phyloP scores from a whole-genome alignment of 1,140 invertebrate species.

The Drosophila rufa region DNA sequence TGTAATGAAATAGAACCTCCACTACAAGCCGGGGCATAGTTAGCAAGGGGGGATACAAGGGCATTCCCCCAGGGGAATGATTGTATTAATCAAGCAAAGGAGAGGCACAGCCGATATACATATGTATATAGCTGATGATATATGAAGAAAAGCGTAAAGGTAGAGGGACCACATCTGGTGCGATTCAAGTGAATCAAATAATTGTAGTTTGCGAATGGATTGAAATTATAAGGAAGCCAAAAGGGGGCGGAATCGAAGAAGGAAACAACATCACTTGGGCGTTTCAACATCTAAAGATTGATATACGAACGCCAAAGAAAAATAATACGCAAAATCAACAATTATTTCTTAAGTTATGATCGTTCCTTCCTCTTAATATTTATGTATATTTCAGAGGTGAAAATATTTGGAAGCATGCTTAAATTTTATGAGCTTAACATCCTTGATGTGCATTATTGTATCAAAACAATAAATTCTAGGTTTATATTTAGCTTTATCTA shows the following conservation, averaged over 20 bases:
- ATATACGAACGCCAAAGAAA: slow-evolving; percentile 12
- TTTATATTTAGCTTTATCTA: not conserved
- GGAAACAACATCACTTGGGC: slow-evolving; percentile 47
- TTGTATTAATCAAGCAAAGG: slow-evolving; percentile 56
- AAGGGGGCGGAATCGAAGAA: slow-evolving; percentile 13
- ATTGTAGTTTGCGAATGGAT: slow-evolving; percentile 49
- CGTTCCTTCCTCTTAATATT: slow-evolving; percentile 5
- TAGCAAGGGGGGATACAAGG: slow-evolving; percentile 21
- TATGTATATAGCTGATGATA: slow-evolving; percentile 1
- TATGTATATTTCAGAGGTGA: too few species aligned
- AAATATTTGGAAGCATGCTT: slow-evolving; percentile 5
- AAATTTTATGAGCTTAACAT: slow-evolving; percentile 17
- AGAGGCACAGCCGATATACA: not conserved
- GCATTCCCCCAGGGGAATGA: slow-evolving; percentile 44
- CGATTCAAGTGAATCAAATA: slow-evolving; percentile 51
- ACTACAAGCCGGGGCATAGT: slow-evolving; percentile 8
- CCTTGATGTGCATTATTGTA: not conserved
- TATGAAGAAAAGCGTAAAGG: slow-evolving; percentile 4
- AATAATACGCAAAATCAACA: slow-evolving; percentile 24
- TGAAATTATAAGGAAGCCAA: slow-evolving; percentile 52
- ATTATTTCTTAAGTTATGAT: slow-evolving; percentile 14
- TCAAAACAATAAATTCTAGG: not conserved
- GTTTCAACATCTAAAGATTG: slow-evolving; percentile 48
- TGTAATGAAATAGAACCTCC: slow-evolving; percentile 59
- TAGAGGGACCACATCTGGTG: slow-evolving; percentile 24